Percentiles rank a stretch among this genome's conserved stretches.
Evolutionary conservation across 2,113 vertebrate species (phyloP).

Genomic region (Guaruba guarouba): DNA sequence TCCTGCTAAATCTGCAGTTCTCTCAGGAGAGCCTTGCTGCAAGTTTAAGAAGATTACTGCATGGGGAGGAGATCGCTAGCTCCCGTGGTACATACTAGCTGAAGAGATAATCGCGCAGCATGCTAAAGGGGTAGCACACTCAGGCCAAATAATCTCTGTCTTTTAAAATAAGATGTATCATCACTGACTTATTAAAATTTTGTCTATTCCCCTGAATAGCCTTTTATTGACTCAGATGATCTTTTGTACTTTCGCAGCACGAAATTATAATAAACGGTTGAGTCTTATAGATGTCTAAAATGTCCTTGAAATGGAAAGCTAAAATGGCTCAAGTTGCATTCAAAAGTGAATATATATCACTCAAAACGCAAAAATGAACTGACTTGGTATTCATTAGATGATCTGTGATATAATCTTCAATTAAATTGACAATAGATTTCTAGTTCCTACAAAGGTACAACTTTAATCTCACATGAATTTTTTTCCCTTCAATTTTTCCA

Average conservation of each 20-base stretch:
- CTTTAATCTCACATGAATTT: constrained; percentile 35
- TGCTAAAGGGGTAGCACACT: background rate
- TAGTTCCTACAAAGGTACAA: constrained; percentile 22
- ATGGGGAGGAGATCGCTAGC: background rate
- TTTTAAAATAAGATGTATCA: constrained; percentile 53
- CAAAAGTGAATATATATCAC: constrained; percentile 39
- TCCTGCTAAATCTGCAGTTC: background rate
- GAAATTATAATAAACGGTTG: constrained; percentile 62
- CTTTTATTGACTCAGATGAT: constrained; percentile 59
- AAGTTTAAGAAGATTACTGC: background rate
- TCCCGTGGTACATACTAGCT: background rate
- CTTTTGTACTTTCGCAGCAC: constrained; percentile 48
- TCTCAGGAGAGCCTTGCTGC: background rate
- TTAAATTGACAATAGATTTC: constrained; percentile 52
- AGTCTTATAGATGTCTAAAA: constrained; percentile 54
- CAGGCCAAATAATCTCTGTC: background rate
- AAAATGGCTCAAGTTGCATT: constrained; percentile 20
- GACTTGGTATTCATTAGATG: constrained; percentile 54
- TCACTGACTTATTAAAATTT: constrained; percentile 46
- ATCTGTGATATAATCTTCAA: constrained; percentile 65
- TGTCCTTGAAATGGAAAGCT: constrained; percentile 60
- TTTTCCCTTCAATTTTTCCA: background rate
- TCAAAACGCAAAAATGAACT: constrained; percentile 56
- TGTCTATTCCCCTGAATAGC: constrained; percentile 35
- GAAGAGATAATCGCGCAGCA: background rate